A percentile compares a stretch with the other conserved stretches of the same genome.
Conservation (phyloP, 1,140 invertebrate genomes). For the Drosophila busckii region DNA sequence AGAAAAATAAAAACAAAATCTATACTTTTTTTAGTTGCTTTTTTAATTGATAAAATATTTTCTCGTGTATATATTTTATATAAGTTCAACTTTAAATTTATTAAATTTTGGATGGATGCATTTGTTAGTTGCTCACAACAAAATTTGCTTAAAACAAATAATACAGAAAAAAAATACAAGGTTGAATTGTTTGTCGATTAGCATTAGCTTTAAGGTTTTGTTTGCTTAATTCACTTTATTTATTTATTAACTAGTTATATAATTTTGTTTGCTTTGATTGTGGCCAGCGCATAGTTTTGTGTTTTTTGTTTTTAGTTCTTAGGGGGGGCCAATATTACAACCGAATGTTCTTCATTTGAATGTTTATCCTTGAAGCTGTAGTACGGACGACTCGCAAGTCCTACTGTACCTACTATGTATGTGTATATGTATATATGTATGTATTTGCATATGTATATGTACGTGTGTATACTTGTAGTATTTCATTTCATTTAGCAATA, state of each 20-base stretch:
- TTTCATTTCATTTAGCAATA: too few relatives aligned
- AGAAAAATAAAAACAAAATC: neutral
- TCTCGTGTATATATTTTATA: slow-evolving; percentile 18
- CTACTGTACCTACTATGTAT: neutral
- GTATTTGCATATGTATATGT: neutral
- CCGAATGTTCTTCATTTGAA: slow-evolving; percentile 34
- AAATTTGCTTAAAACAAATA: slow-evolving; percentile 12
- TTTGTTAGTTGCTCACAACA: slow-evolving; percentile 41
- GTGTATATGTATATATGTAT: neutral
- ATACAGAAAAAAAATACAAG: slow-evolving; percentile 11
- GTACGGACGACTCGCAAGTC: slow-evolving; percentile 4
- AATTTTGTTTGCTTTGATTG: slow-evolving; percentile 32
- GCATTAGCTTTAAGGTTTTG: slow-evolving; percentile 8
- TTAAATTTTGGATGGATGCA: slow-evolving; percentile 46
- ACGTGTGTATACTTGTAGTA: neutral
- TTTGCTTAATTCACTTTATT: neutral
- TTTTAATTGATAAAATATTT: slow-evolving; percentile 6
- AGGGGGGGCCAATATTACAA: slow-evolving; percentile 34
- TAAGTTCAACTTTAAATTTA: slow-evolving; percentile 38
- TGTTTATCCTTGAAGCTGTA: slow-evolving; percentile 26
- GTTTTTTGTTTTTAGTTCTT: neutral
- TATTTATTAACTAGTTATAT: slow-evolving; percentile 5
- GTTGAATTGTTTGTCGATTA: too few relatives aligned
- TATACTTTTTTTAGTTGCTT: slow-evolving; percentile 5
- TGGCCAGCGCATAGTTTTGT: too few relatives aligned